phyloP scores from a whole-genome alignment of 2,888 invertebrate species.

The Scaptomyza flava region DNA sequence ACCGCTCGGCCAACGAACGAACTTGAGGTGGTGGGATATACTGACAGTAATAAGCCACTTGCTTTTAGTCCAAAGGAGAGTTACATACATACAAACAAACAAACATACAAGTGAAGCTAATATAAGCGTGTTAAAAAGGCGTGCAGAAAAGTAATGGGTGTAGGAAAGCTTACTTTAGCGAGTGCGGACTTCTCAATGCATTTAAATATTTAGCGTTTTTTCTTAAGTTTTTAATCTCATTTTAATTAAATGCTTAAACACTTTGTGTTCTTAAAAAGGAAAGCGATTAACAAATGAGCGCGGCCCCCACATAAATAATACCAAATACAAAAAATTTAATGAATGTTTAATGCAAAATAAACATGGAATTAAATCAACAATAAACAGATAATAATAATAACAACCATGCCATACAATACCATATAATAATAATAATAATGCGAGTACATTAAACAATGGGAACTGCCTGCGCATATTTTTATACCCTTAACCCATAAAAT shows the following conservation, averaged over 20 bases:
- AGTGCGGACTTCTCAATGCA: too few species aligned
- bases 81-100: too few species aligned
- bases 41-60: too few species aligned
- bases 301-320: slow-evolving; percentile 21
- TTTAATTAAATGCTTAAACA: slow-evolving; percentile 38
- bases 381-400: slow-evolving; percentile 13
- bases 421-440: slow-evolving; percentile 30
- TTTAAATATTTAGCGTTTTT: slow-evolving; percentile 8
- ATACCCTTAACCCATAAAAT: too few species aligned
- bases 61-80: too few species aligned
- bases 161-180: too few species aligned
- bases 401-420: slow-evolving; percentile 19
- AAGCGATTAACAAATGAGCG: slow-evolving; percentile 15
- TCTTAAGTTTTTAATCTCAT: slow-evolving; percentile 32
- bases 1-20: too few species aligned
- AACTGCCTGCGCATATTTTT: slow-evolving; percentile 45
- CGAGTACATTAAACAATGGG: slow-evolving; percentile 22
- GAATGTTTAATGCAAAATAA: slow-evolving; percentile 43
- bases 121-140: too few species aligned
- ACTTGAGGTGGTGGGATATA: too few species aligned
- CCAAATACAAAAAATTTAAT: slow-evolving; percentile 42
- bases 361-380: slow-evolving; percentile 22
- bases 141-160: too few species aligned
- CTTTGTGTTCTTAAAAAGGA: slow-evolving; percentile 5
- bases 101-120: too few species aligned